Conservation (phyloP, 2,888 invertebrate species). For the Ctenicera cuprea region DNA sequence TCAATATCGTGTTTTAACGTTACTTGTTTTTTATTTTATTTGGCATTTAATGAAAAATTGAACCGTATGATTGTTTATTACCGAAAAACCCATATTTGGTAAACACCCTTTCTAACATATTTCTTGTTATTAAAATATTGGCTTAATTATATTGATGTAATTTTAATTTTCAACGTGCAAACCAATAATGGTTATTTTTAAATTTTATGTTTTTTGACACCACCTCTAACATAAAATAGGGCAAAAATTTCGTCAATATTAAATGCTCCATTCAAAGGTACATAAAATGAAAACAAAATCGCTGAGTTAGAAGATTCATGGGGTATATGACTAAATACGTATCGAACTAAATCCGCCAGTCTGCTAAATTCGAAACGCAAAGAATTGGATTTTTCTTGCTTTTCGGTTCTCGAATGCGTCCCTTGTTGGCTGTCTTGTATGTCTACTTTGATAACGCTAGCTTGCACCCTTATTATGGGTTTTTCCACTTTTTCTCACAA, state of each 20-base stretch:
- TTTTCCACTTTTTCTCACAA: slow-evolving; percentile 3
- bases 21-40: too few species aligned
- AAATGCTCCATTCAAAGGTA: neutral
- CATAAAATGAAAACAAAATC: slow-evolving; percentile 6
- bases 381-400: slow-evolving; percentile 14
- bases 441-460: slow-evolving; percentile 19
- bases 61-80: too few species aligned
- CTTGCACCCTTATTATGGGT: slow-evolving; percentile 9
- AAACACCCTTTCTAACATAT: too few species aligned
- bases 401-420: slow-evolving; percentile 36
- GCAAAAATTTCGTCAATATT: neutral
- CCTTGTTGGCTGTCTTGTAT: slow-evolving; percentile 30
- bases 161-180: too few species aligned
- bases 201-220: too few species aligned
- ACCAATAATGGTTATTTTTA: too few species aligned
- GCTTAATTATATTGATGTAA: too few species aligned
- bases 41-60: too few species aligned
- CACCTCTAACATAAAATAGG: too few species aligned
- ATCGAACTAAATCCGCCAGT: slow-evolving; percentile 26
- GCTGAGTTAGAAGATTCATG: slow-evolving; percentile 10
- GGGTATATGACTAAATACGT: slow-evolving; percentile 3
- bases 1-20: too few species aligned
- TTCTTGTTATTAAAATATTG: too few species aligned
- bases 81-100: too few species aligned
- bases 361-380: slow-evolving; percentile 22